These are phyloP conservation scores for Danio aesculapii DNA, from an alignment of 2,797 vertebrate species.

Conservation along the genomic window DNA sequence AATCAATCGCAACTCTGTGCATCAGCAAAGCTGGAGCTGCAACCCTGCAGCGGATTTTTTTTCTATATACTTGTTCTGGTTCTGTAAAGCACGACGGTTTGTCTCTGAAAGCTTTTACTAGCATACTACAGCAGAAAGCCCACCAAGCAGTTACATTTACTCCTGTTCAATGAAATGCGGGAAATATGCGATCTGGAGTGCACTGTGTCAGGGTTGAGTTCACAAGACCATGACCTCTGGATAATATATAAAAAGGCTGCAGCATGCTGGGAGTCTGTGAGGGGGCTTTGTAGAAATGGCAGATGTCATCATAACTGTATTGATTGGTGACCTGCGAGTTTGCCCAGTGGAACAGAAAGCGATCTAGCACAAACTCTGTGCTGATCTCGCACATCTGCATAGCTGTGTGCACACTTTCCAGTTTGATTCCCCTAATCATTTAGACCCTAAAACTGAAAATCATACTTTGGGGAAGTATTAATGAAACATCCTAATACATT, in stretches of 20 bases:
- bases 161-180: not conserved
- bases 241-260: slow-evolving; percentile 29
- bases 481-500: slow-evolving; percentile 35
- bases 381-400: slow-evolving; percentile 27
- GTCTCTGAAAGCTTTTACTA: not conserved
- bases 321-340: slow-evolving; percentile 39
- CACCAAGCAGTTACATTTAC: slow-evolving; percentile 3
- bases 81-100: slow-evolving; percentile 27
- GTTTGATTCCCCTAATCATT: slow-evolving; percentile 5
- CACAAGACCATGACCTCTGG: slow-evolving; percentile 34
- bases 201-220: not conserved
- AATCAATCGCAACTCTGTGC: slow-evolving; percentile 57
- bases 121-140: slow-evolving; percentile 11
- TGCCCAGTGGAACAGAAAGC: slow-evolving; percentile 32
- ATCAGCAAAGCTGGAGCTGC: slow-evolving; percentile 59
- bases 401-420: not conserved
- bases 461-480: slow-evolving; percentile 11
- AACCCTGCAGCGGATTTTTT: slow-evolving; percentile 50
- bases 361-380: slow-evolving; percentile 13
- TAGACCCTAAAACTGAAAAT: slow-evolving; percentile 19
- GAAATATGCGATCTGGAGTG: not conserved
- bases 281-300: slow-evolving; percentile 39
- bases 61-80: not conserved
- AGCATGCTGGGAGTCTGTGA: not conserved
- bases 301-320: slow-evolving; percentile 43